Percentiles rank a stretch among this genome's conserved stretches.
Conservation (phyloP, 1,140 invertebrate species). For the Lepidurus couesii region DNA sequence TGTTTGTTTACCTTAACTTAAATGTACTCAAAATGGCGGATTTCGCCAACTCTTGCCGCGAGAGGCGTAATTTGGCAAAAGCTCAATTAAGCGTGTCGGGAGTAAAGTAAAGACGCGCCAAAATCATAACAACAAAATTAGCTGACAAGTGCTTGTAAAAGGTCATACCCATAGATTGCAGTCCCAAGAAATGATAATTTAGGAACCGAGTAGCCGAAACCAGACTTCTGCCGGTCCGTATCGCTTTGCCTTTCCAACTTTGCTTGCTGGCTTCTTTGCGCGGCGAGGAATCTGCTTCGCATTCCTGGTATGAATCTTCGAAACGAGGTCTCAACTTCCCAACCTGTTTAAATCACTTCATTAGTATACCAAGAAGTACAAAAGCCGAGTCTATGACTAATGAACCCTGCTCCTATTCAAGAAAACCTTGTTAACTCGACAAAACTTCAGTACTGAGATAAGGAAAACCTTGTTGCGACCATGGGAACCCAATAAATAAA, state of each 20-base stretch:
- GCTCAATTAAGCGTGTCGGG: too few species aligned
- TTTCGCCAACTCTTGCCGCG: too few species aligned
- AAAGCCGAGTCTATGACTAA: slow-evolving; percentile 21
- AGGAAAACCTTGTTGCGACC: too few species aligned
- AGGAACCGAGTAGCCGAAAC: slow-evolving; percentile 64
- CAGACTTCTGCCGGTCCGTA: slow-evolving; percentile 58
- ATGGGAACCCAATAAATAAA: too few species aligned
- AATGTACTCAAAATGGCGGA: too few species aligned
- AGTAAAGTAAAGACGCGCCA: too few species aligned
- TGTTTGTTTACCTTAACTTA: too few species aligned
- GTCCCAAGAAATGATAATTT: slow-evolving; percentile 66
- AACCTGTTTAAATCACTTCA: slow-evolving; percentile 35
- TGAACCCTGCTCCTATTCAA: not conserved
- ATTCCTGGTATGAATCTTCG: slow-evolving; percentile 21
- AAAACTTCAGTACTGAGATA: too few species aligned
- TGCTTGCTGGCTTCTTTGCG: slow-evolving; percentile 42
- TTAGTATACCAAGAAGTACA: slow-evolving; percentile 30
- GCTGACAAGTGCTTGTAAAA: not conserved
- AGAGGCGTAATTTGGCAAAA: too few species aligned
- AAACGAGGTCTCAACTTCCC: slow-evolving; percentile 35
- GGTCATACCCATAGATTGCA: slow-evolving; percentile 45
- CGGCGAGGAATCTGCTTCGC: slow-evolving; percentile 40
- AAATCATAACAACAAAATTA: not conserved
- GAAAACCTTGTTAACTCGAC: not conserved
- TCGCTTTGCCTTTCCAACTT: slow-evolving; percentile 49